A percentile compares a stretch with the other conserved stretches of the same genome.
Conservation (phyloP, 2,113 vertebrate species). For the Neodon shergylaensis region DNA sequence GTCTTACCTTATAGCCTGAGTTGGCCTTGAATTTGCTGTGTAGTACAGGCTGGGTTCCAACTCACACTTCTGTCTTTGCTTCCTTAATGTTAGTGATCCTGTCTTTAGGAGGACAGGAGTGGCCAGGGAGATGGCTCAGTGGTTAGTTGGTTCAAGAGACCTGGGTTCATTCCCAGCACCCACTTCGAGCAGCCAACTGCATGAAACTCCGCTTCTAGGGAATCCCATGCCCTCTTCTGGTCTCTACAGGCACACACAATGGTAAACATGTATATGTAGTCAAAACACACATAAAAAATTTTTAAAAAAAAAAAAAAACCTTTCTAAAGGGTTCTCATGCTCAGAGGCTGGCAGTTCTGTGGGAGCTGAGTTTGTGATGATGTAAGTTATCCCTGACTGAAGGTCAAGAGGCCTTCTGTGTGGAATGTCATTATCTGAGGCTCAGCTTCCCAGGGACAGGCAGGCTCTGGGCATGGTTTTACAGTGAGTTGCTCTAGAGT, state of each 20-base stretch:
- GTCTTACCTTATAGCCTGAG: neutral
- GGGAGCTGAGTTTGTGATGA: constrained; percentile 59
- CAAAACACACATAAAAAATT: neutral
- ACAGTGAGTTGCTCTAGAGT: neutral
- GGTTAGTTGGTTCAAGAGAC: neutral
- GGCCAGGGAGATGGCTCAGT: neutral
- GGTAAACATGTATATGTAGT: neutral
- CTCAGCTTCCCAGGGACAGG: neutral
- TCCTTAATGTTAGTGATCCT: neutral
- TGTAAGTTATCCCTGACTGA: constrained; percentile 71
- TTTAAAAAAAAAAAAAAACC: neutral
- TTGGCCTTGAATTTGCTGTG: neutral
- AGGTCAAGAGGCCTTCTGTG: constrained; percentile 45
- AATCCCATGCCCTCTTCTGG: neutral
- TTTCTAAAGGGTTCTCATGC: neutral
- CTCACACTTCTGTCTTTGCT: neutral
- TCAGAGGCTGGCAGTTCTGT: neutral
- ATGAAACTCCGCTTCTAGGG: neutral
- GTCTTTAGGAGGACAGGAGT: neutral
- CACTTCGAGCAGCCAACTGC: neutral
- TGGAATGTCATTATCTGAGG: constrained; percentile 54
- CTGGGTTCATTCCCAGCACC: neutral
- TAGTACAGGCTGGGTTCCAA: neutral
- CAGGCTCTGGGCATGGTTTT: neutral
- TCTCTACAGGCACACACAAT: neutral